Evolutionary conservation across 2,113 vertebrate species (phyloP).

Genomic region (Sylvia atricapilla): DNA sequence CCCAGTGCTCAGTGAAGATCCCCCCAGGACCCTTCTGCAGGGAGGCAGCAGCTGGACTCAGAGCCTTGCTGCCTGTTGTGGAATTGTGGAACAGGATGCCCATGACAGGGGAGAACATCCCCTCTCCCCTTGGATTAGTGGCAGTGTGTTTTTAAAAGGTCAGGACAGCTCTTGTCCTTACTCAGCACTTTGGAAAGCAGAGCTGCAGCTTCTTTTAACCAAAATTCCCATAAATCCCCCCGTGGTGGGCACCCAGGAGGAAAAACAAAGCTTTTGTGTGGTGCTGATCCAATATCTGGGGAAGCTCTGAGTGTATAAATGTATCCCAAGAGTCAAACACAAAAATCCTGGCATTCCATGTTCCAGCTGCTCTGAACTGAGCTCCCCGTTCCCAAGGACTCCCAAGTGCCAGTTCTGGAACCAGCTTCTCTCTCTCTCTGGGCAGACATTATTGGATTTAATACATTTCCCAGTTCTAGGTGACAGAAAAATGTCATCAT

Average conservation of each 20-base stretch:
- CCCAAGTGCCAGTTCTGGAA: neutral
- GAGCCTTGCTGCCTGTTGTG: neutral
- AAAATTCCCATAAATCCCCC: neutral
- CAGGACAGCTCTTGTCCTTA: neutral
- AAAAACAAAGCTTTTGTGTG: neutral
- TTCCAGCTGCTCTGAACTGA: neutral
- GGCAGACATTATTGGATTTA: neutral
- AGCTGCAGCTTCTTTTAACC: neutral
- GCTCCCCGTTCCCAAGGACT: neutral
- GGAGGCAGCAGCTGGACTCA: neutral
- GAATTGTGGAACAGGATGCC: neutral
- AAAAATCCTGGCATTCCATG: neutral
- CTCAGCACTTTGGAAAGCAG: neutral
- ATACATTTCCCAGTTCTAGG: neutral
- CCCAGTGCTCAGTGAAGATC: accelerated
- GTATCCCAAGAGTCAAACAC: neutral
- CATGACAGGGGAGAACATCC: accelerated
- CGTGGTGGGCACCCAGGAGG: neutral
- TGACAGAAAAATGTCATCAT: neutral
- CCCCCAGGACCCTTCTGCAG: neutral
- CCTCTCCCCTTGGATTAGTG: neutral
- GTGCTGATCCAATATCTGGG: neutral
- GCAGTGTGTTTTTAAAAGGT: neutral
- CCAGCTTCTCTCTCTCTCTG: neutral
- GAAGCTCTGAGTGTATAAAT: neutral